phyloP scores from a whole-genome alignment of 2,888 invertebrate species.

The Agrochola macilenta region DNA sequence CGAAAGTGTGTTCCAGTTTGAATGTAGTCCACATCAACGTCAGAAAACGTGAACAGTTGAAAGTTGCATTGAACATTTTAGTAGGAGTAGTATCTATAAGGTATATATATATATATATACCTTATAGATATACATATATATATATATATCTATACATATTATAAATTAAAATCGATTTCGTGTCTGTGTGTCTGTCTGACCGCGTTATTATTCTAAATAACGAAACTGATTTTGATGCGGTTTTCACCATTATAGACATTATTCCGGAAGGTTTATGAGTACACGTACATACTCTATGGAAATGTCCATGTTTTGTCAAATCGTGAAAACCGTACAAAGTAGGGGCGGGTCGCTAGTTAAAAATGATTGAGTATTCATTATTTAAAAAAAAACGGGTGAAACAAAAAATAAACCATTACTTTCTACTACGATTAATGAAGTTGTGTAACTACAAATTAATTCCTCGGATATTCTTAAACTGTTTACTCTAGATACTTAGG shows the following conservation, averaged over 20 bases:
- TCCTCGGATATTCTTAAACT: not conserved
- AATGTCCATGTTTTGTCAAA: no score
- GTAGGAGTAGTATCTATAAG: not conserved
- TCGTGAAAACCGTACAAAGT: no score
- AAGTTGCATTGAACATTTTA: not conserved
- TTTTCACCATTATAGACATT: no score
- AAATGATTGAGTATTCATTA: no score
- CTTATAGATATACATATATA: no score
- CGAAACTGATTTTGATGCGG: no score
- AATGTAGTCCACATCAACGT: slow-evolving; percentile 11
- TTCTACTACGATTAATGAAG: not conserved
- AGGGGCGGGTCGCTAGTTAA: no score
- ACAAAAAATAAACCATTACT: not conserved
- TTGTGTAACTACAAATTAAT: not conserved
- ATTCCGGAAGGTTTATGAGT: no score
- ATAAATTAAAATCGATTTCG: not conserved
- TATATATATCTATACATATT: not conserved
- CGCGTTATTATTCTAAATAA: no score
- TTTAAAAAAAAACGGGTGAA: not conserved
- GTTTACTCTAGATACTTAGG: not conserved
- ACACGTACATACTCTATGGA: no score
- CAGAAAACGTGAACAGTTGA: not conserved
- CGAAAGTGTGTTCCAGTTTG: not conserved
- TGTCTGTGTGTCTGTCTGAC: not conserved
- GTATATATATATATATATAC: not conserved